Evolutionary conservation across 1,140 invertebrate species (phyloP), one percentile per base, ranked within the genome.

Genomic region (Stenopsyche tienmushanensis): DNA sequence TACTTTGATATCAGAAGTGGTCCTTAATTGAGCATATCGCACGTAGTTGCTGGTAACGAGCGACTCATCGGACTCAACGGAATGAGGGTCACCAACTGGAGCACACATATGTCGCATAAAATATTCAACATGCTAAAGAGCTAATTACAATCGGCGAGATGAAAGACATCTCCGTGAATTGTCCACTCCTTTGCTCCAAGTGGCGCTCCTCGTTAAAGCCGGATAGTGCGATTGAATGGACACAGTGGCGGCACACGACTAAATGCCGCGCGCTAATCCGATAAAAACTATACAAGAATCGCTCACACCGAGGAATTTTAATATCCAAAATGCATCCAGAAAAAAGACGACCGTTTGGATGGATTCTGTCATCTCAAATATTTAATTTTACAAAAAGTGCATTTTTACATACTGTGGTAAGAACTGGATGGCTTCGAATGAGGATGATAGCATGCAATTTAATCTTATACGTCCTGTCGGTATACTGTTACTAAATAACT

Each of bases 61-160:
- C 59, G 59, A 34, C 42, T 24, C 59, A 50, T 62, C 59, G 59
- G 9, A 8, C 26, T 34, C 2, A 15, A 5, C 18, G 25, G 20
- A 34, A 17, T 39, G 54, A 17, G 20, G 57, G 26, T 60, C 20
- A 25, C 20, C 57, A 26, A 41, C 21, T 13, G 15, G 2, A 26
- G 24, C 10, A 3, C 15, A 29, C 23, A 57, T 9, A 60, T 54
- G 66, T 62, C 62, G 57, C 58, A 29, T 69, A 65, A 69, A 69
- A 65, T 69, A 69, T 69, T 69, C 67, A 69, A 69, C 55, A 69
- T 69, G 67, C 64, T 69, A 69, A 69, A 69, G 58, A 69, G 67
- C 67, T 69, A 69, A 69, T 69, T 69, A 69, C 67, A 69, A 69
- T 69, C 67, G 67, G 67, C 53, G 49, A 69, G 45, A 69, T 69